Evolutionary conservation across 2,797 vertebrate genomes (phyloP).

Genomic region (Melanotaenia boesemani): DNA sequence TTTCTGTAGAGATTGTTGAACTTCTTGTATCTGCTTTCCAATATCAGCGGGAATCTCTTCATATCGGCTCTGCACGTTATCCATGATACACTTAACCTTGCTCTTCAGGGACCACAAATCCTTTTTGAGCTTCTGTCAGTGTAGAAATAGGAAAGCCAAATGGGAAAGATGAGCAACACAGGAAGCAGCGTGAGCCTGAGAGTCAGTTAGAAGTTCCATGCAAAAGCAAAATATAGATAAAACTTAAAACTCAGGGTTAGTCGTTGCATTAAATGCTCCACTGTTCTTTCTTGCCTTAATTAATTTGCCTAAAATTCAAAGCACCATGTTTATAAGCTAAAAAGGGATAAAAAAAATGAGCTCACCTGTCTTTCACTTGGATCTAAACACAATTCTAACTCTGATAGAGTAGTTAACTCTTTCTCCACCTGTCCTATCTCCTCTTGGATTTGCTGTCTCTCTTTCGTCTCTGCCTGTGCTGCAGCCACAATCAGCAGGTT

Average conservation of each 20-base stretch:
- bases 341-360: background rate
- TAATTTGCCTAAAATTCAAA: background rate
- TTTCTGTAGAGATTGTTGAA: conserved; percentile 81
- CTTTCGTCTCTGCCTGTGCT: conserved; percentile 60
- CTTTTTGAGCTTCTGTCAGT: conserved; percentile 83
- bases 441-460: conserved; percentile 54
- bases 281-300: background rate
- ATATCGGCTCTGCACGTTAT: conserved; percentile 80
- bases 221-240: too few species aligned
- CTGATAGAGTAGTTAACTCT: conserved; percentile 11
- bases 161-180: background rate
- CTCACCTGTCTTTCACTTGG: conserved; percentile 58
- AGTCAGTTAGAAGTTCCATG: conserved; percentile 13
- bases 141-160: background rate
- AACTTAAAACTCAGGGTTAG: background rate
- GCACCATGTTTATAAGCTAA: background rate
- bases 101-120: conserved; percentile 80
- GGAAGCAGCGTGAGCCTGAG: background rate
- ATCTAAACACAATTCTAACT: conserved; percentile 45
- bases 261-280: background rate
- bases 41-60: conserved; percentile 85
- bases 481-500: conserved; percentile 62
- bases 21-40: conserved; percentile 77
- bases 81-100: conserved; percentile 80
- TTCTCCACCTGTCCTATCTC: conserved; percentile 64